Base-by-base conservation (phyloP, 2,888 invertebrate genomes). In the Lypha dubia region DNA sequence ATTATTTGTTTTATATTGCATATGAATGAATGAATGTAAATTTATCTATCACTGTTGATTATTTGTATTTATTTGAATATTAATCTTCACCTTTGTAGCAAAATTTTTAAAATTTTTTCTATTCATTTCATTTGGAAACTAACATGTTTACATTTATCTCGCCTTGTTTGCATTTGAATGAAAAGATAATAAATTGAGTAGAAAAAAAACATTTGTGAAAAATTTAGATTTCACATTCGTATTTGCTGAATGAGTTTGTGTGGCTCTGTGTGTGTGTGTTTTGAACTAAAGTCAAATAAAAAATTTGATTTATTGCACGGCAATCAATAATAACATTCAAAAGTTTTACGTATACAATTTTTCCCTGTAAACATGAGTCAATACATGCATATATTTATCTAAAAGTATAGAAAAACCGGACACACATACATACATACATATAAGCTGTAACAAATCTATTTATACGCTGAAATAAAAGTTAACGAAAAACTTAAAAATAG, bases 291-390 rank as follows among this genome's bases (percentile, higher is more conserved):
- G 71, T 58, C 79, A 83, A 83, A 83, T 79, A 79, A 75, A 67
- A 83, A 79, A 83, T 79, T 83, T 83, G 83, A 83, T 83, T 83
- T 83, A 83, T 83, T 79, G 79, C 83, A 60, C 51, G 60, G 65
- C 83, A 83, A 83, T 83, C 83, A 83, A 83, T 83, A 83, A 74
- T 51, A 65, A 68, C 65, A 65, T 75, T 70, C 70, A 70, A 68
- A 73, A 79, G 65, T 44, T 74, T 75, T 74, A 15, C 74, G 65
- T 60, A 75, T 75, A 71, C 70, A 83, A 83, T 75, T 53, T 73
- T 77, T 68, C 65, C 67, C 49, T 67, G 22, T 44, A 77, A 28
- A 49, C 20, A 60, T 3, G 0, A n/a, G n/a, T n/a, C n/a, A n/a
- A n/a, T n/a, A n/a, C n/a, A n/a, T n/a, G n/a, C n/a, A n/a, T n/a